Evolutionary conservation across 2,888 invertebrate species (phyloP), one percentile per base, ranked within the genome.

Genomic region (Nemotelus nigrinus): DNA sequence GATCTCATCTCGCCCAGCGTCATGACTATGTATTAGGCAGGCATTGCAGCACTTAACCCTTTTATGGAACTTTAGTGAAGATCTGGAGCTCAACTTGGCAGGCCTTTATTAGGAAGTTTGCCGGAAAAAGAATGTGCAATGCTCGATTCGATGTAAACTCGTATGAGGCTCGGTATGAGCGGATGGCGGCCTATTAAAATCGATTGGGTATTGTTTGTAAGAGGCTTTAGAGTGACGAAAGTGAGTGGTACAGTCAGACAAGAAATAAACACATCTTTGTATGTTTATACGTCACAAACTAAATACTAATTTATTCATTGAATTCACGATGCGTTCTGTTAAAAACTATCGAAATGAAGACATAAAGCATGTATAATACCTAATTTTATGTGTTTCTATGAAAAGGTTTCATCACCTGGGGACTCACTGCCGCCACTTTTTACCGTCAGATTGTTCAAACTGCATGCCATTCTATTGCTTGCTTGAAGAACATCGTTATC

Each of bases 21-120:
- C 43, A 53, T 70, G 55, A 43, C 39, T 44, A 50, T 43, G 50
- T 55, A 53, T 70, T 70, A 70, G 70, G 53, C 53, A 67, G 55
- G 44, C 70, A 53, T 55, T 53, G 55, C 55, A 43, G 53, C 70
- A 70, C 70, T 70, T 70, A 70, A 55, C 70, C 70, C 78, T 50
- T 77, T 78, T 78, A 78, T 68, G 78, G 78, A 58, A 60, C 58
- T 68, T 60, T 53, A 67, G 53, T 8, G 3, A 45, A 68, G 75
- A 75, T 75, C 68, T 50, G 68, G 78, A 78, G 76, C 76, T 75
- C 60, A 41, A 43, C 7, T 70, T 70, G 55, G 50, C n/a, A 48
- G 25, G 44, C 67, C 25, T 25, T 25, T 25, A 25, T 25, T 25
- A 25, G 25, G 58, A 58, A n/a, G 25, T 25, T 58, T 10, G 58